Conservation (phyloP, 1,140 invertebrate species). For the Conopomorpha cramerella region DNA sequence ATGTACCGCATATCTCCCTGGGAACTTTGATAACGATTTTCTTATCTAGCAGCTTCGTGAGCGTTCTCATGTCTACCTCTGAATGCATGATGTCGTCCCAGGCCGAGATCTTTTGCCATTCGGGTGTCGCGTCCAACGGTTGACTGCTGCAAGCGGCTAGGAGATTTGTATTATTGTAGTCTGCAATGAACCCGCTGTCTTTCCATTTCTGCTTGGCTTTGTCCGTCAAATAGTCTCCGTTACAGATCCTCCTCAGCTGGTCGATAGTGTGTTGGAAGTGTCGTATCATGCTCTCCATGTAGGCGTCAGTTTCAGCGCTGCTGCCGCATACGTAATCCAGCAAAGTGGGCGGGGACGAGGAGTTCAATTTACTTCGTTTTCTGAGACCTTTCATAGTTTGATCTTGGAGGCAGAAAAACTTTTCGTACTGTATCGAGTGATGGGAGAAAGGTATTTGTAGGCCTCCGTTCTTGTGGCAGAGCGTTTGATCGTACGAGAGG, state of each 20-base stretch:
- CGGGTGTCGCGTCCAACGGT: conserved; percentile 21
- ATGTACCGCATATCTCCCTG: conserved; percentile 27
- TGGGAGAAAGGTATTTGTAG: conserved; percentile 23
- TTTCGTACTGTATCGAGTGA: conserved; percentile 14
- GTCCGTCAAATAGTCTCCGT: conserved; percentile 48
- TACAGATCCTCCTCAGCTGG: conserved; percentile 44
- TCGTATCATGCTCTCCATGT: conserved; percentile 46
- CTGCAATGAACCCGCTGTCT: background rate
- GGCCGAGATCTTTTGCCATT: conserved; percentile 11
- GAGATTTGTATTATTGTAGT: conserved; percentile 13
- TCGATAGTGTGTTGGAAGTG: conserved; percentile 43
- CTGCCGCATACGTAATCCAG: conserved; percentile 42
- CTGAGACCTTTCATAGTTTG: conserved; percentile 28
- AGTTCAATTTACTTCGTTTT: conserved; percentile 17
- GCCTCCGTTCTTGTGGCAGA: conserved; percentile 36
- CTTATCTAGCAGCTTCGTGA: conserved; percentile 38
- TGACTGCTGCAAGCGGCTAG: conserved; percentile 25
- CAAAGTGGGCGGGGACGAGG: conserved; percentile 18
- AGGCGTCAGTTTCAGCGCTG: conserved; percentile 36
- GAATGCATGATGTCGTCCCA: conserved; percentile 39
- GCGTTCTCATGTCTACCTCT: conserved; percentile 32
- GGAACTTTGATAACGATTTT: conserved; percentile 37
- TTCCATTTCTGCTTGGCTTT: conserved; percentile 39
- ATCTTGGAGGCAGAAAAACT: conserved; percentile 24
- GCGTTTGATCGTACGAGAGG: conserved; percentile 17